phyloP scores from a whole-genome alignment of 2,888 invertebrate species.

The Vesta saturnalis region DNA sequence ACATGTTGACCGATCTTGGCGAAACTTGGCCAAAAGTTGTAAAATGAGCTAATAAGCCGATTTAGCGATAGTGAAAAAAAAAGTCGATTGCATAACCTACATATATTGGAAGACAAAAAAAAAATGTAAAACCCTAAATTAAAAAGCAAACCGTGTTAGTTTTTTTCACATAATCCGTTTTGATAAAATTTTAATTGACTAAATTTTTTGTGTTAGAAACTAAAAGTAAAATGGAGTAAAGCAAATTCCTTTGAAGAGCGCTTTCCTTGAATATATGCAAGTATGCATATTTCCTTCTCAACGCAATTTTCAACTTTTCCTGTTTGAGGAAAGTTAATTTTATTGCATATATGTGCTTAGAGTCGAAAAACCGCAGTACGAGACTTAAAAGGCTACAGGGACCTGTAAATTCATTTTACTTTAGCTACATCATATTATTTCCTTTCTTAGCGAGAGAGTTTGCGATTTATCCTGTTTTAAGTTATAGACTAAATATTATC shows the following conservation, averaged over 20 bases:
- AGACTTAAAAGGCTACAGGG: constrained; percentile 32
- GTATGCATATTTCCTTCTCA: constrained; percentile 2
- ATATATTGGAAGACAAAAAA: too few relatives aligned
- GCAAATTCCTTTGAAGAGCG: neutral
- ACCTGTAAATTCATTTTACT: constrained; percentile 31
- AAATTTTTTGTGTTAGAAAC: too few relatives aligned
- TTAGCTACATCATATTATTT: constrained; percentile 23
- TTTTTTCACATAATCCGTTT: too few relatives aligned
- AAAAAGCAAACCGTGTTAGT: too few relatives aligned
- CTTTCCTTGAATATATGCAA: neutral
- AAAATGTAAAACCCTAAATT: too few relatives aligned
- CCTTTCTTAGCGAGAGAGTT: neutral
- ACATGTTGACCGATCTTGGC: too few relatives aligned
- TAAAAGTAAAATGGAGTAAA: too few relatives aligned
- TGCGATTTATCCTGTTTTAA: neutral
- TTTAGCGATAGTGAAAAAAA: too few relatives aligned
- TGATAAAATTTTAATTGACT: too few relatives aligned
- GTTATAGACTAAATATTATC: neutral
- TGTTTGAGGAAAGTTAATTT: constrained; percentile 27
- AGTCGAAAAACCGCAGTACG: constrained; percentile 19
- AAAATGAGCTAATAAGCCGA: too few relatives aligned
- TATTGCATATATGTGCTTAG: constrained; percentile 24
- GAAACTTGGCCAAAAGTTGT: too few relatives aligned
- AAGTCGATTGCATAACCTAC: too few relatives aligned
- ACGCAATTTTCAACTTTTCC: constrained; percentile 24